phyloP scores from a whole-genome alignment of 2,113 vertebrate species.

The Bos indicus region DNA sequence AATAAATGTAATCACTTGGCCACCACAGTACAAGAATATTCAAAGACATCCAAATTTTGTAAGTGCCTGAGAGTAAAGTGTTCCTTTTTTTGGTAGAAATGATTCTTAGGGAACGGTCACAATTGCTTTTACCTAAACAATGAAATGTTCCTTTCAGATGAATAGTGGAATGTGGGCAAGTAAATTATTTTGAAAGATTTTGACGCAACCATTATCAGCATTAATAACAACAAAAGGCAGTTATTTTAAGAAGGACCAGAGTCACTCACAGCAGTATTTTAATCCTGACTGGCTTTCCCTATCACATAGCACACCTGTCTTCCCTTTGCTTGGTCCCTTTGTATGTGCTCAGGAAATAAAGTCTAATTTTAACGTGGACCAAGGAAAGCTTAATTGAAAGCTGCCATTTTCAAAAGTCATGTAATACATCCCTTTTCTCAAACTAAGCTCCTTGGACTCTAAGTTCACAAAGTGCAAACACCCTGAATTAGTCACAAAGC shows the following conservation, averaged over 20 bases:
- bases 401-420: not conserved
- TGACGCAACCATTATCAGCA: not conserved
- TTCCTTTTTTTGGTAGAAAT: not conserved
- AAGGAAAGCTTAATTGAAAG: not conserved
- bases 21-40: not conserved
- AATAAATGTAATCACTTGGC: not conserved
- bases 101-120: not conserved
- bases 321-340: not conserved
- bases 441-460: not conserved
- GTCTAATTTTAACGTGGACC: constrained; percentile 25
- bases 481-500: not conserved
- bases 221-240: not conserved
- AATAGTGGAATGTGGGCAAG: not conserved
- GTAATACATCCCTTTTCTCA: not conserved
- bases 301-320: not conserved
- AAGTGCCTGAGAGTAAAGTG: not conserved
- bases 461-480: not conserved
- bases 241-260: not conserved
- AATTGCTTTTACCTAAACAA: not conserved
- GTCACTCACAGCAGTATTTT: not conserved
- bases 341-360: constrained; percentile 7
- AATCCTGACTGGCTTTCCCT: not conserved
- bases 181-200: constrained; percentile 13
- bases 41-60: not conserved
- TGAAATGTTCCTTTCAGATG: not conserved